phyloP scores from a whole-genome alignment of 2,113 vertebrate genomes.

The Stegastes partitus region DNA sequence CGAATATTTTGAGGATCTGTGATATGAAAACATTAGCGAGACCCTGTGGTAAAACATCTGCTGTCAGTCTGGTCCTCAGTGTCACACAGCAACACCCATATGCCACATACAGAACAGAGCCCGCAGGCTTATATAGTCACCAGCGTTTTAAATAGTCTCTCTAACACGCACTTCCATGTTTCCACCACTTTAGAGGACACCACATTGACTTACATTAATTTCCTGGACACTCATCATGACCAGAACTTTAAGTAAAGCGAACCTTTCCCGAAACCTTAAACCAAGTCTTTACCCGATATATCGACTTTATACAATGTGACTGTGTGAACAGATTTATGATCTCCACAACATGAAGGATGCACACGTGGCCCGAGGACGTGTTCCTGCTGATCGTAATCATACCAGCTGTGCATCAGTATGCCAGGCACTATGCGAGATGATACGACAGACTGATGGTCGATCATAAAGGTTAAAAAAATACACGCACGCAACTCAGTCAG shows the following conservation, averaged over 20 bases:
- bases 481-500: background rate
- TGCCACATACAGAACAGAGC: conserved; percentile 11
- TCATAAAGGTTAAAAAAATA: conserved; percentile 14
- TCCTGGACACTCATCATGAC: background rate
- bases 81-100: conserved; percentile 12
- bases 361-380: conserved; percentile 1
- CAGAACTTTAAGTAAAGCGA: too few relatives aligned
- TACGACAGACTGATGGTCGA: conserved; percentile 27
- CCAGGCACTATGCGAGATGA: conserved; percentile 23
- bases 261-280: too few relatives aligned
- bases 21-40: conserved; percentile 26
- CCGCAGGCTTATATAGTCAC: conserved; percentile 26
- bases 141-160: background rate
- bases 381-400: conserved; percentile 21
- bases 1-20: background rate
- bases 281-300: background rate
- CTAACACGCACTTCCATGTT: background rate
- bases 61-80: conserved; percentile 13
- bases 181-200: background rate
- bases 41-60: conserved; percentile 47
- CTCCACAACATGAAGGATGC: background rate
- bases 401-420: conserved; percentile 38
- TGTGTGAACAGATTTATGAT: background rate
- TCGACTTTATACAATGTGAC: background rate
- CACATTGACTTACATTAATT: background rate